These are phyloP conservation scores for Diorhabda elongata DNA, from an alignment of 1,140 invertebrate genomes.

Conservation along the genomic window DNA sequence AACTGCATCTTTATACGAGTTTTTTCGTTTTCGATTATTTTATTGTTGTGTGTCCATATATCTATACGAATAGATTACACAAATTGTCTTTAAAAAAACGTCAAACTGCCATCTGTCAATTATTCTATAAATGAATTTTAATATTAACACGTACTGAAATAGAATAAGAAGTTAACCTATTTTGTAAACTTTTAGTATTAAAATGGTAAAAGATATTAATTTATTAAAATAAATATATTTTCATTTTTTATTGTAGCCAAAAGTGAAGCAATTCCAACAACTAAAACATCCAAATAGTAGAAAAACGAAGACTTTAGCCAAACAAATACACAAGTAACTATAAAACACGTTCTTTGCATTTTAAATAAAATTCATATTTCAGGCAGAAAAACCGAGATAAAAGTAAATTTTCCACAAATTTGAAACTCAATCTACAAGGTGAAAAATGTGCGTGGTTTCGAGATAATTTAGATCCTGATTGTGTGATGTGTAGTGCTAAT, in stretches of 20 bases:
- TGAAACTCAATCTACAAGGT: conserved; percentile 66
- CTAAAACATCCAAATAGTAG: conserved; percentile 74
- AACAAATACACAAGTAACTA: conserved; percentile 58
- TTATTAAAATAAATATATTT: background rate
- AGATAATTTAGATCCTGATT: conserved; percentile 55
- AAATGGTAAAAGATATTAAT: too few relatives aligned
- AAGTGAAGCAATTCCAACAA: conserved; percentile 53
- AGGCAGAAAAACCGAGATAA: conserved; percentile 60
- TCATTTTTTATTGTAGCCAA: conserved; percentile 28
- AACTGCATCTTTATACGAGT: too few relatives aligned
- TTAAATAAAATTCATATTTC: conserved; percentile 23
- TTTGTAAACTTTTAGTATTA: too few relatives aligned
- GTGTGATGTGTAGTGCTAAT: conserved; percentile 53
- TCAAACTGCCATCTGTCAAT: background rate
- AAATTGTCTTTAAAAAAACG: background rate
- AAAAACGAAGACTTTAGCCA: conserved; percentile 65
- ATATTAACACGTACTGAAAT: too few relatives aligned
- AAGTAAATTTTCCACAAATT: conserved; percentile 57
- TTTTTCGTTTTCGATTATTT: too few relatives aligned
- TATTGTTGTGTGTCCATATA: too few relatives aligned
- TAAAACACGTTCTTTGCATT: background rate
- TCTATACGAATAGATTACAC: background rate
- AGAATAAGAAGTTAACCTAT: too few relatives aligned
- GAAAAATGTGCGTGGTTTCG: conserved; percentile 71
- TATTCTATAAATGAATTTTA: background rate